Evolutionary conservation across 2,113 vertebrate genomes (phyloP).

Genomic region (Crotophaga sulcirostris): DNA sequence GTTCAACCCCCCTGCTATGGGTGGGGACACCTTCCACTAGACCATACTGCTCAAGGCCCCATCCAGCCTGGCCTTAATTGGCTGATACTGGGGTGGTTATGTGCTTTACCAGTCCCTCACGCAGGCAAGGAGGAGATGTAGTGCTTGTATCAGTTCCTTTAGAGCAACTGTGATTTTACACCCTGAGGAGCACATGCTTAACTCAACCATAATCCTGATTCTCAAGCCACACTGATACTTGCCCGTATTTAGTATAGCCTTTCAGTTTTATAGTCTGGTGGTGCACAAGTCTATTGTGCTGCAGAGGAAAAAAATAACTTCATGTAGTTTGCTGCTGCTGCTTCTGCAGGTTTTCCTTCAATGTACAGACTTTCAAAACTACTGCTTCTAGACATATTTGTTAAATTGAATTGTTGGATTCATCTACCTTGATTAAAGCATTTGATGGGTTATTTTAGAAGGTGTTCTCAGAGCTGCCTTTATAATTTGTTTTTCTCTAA

Average conservation of each 20-base stretch:
- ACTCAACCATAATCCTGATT: neutral
- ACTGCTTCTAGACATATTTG: neutral
- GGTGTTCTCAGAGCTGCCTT: neutral
- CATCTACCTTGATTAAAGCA: neutral
- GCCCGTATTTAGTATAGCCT: neutral
- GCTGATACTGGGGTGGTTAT: neutral
- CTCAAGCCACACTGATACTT: neutral
- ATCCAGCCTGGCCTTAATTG: too few species aligned
- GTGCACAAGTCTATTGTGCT: rapidly evolving
- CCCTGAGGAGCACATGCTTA: neutral
- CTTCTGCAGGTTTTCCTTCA: neutral
- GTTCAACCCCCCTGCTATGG: too few species aligned
- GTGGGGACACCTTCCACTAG: too few species aligned
- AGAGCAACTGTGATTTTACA: neutral
- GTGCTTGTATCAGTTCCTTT: neutral
- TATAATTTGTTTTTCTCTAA: neutral
- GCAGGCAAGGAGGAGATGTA: neutral
- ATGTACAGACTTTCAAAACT: neutral
- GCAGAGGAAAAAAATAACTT: neutral
- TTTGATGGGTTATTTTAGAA: neutral
- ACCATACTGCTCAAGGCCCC: too few species aligned
- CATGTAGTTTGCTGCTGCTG: neutral
- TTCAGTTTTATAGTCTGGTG: neutral
- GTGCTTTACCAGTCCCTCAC: neutral
- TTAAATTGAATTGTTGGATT: neutral